phyloP scores from a whole-genome alignment of 1,140 invertebrate species.

The Ceratina japonica region DNA sequence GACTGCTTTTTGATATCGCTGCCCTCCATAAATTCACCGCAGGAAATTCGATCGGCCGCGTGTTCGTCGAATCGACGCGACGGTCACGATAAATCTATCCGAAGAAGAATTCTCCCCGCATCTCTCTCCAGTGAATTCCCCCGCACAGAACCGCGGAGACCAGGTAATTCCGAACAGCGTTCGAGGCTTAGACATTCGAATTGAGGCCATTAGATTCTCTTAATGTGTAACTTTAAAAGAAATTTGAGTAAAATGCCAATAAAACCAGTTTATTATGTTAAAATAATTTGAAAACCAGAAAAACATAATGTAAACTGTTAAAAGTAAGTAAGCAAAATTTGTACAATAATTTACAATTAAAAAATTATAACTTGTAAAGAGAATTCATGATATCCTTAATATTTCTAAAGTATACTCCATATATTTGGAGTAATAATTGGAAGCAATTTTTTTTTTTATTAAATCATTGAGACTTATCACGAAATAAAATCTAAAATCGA shows the following conservation, averaged over 20 bases:
- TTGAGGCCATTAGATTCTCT: no score
- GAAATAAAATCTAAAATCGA: background rate
- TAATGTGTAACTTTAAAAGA: no score
- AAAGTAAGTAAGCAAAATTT: background rate
- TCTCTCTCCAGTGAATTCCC: background rate
- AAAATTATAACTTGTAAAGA: no score
- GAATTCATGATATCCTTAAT: no score
- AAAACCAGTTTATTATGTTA: no score
- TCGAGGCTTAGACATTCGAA: no score
- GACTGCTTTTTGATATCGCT: conserved; percentile 43
- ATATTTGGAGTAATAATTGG: no score
- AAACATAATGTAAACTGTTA: background rate
- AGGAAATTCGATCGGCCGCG: background rate
- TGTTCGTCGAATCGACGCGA: background rate
- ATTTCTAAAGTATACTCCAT: no score
- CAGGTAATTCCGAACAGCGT: background rate
- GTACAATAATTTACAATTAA: background rate
- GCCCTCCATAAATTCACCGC: conserved; percentile 19
- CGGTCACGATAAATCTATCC: conserved; percentile 25
- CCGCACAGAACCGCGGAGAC: background rate
- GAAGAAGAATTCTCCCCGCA: background rate
- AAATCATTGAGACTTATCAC: background rate
- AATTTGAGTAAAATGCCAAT: no score
- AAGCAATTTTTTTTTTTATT: no score
- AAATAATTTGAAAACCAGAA: no score